Conservation (phyloP, 1,140 invertebrate species). For the Onthophagus taurus region DNA sequence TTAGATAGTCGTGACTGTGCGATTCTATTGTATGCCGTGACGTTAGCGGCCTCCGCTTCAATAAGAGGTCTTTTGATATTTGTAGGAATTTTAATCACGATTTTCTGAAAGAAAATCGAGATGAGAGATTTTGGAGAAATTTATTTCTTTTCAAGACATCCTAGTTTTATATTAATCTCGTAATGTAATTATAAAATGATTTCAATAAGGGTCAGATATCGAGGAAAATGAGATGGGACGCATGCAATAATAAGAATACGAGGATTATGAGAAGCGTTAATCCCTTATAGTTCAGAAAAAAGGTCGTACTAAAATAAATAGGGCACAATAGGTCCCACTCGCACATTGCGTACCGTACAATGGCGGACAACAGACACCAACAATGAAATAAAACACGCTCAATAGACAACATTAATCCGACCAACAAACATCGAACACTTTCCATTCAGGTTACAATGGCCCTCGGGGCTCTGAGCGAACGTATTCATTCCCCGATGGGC, state of each 20-base stretch:
- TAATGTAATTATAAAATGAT: conserved; percentile 21
- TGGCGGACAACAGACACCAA: conserved; percentile 36
- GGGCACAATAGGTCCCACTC: conserved; percentile 31
- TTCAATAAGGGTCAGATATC: conserved; percentile 17
- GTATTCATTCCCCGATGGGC: no score
- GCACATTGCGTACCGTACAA: conserved; percentile 35
- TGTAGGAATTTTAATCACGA: no score
- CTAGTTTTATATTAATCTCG: no score
- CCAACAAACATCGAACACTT: conserved; percentile 35
- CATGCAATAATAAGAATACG: conserved; percentile 19
- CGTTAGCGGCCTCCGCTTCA: no score
- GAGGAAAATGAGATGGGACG: conserved; percentile 5
- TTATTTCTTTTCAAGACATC: no score
- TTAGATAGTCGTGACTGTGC: no score
- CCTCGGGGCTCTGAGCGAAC: no score
- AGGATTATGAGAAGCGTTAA: conserved; percentile 31
- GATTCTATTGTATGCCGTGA: no score
- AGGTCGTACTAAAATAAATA: conserved; percentile 37
- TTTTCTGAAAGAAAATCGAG: no score
- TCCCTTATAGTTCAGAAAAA: conserved; percentile 25
- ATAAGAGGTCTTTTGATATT: no score
- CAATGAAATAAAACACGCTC: conserved; percentile 38
- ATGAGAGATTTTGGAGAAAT: no score
- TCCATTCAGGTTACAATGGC: conserved; percentile 18
- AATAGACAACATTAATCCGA: conserved; percentile 36